Base-by-base conservation (phyloP, 2,888 invertebrate species). In the Drosophila macrospina region DNA sequence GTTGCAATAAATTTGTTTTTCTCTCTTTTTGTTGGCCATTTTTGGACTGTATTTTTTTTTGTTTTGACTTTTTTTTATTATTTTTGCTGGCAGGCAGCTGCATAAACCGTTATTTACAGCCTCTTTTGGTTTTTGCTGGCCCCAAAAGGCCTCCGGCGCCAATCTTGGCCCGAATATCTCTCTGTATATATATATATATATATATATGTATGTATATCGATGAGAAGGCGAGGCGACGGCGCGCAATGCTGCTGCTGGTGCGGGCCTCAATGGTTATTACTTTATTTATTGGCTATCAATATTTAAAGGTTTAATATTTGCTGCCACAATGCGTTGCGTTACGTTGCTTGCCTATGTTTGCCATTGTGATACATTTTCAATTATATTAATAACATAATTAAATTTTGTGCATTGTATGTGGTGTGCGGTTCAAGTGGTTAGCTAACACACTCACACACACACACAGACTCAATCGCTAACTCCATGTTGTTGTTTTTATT, bases 311-410 rank as follows among this genome's bases (percentile, higher is more conserved):
- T 78, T 79, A 80, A 84, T 86, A 67, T 77, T 74, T 74, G 61
- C 62, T 1, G 47, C 48, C 28, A 37, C 24, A 61, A 39, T 13
- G 28, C 42, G 44, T 2, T 20, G 20, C 20, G 20, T 20, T 7
- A 7, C 28, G 28, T 6, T 28, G 28, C 8, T 28, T 28, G 5
- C 8, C 30, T 24, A 50, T 69, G 74, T 69, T 83, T 66, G 61
- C 63, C 24, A 52, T 55, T 72, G 47, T 64, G 65, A 51, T 66
- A 54, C 61, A 69, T 73, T 71, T 73, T 81, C 68, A 85, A 75
- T 82, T 64, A 77, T 83, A 69, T 84, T 78, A 84, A 84, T 84
- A 72, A 72, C 78, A 72, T 86, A 86, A 82, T 80, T 86, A 55
- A 73, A 82, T 75, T 71, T 67, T 39, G 48, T 20, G 52, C 36